A percentile compares a stretch with the other conserved stretches of the same genome.
Conservation (phyloP, 2,888 invertebrate genomes). For the Melinaea menophilus region DNA sequence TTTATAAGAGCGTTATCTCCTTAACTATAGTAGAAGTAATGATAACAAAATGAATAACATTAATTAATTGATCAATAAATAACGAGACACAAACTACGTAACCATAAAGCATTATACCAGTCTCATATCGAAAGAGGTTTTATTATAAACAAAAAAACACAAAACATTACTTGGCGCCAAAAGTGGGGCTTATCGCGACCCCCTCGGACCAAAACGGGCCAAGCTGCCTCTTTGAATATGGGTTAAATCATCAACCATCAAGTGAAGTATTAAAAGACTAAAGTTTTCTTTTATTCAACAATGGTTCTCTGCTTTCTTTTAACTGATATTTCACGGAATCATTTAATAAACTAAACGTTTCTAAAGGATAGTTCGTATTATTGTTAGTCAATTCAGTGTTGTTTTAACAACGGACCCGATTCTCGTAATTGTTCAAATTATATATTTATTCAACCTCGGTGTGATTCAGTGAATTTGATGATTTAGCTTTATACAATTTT, state of each 20-base stretch:
- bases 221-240: constrained; percentile 27
- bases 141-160: not conserved
- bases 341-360: not conserved
- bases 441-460: no score
- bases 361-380: no score
- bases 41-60: no score
- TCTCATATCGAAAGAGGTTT: not conserved
- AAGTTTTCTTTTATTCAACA: constrained; percentile 1
- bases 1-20: no score
- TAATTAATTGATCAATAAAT: no score
- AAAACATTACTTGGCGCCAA: constrained; percentile 20
- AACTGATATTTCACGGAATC: not conserved
- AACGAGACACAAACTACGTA: no score
- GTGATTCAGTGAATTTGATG: no score
- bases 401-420: no score
- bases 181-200: constrained; percentile 27
- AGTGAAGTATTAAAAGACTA: constrained; percentile 14
- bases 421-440: no score
- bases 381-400: no score
- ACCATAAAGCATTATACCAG: not conserved
- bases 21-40: no score
- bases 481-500: no score
- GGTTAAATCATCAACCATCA: constrained; percentile 27
- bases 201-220: constrained; percentile 24
- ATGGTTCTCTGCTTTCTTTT: not conserved